Evolutionary conservation across 2,797 vertebrate species (phyloP), one percentile per base, ranked within the genome.

Genomic region (Oreochromis grahami): DNA sequence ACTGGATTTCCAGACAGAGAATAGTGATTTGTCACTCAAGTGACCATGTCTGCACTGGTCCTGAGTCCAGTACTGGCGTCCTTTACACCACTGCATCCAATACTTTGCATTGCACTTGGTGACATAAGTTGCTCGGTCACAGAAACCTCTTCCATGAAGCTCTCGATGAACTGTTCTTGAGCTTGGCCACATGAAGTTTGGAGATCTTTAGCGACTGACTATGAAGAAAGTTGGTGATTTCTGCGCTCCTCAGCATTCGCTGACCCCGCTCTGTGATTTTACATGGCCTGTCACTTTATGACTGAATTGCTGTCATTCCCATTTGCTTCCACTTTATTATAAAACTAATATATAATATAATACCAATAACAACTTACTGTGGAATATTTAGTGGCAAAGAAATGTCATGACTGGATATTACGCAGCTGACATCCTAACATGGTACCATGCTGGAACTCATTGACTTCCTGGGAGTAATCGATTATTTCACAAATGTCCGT

Each of bases 181-280:
- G 29, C 29, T 58, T 58, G 55, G 26, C 15, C 0, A 0, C 26
- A 58, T 32, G 29, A 58, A 32, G 5, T 34, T 60, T 2, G 56
- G 56, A 34, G 56, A 29, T 34, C 56, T 8, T 17, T 34, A 9
- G 5, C 3, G 6, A 60, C 29, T 60, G 58, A 60, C 58, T 34
- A 60, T n/a, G 0, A 60, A 34, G 29, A 34, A 60, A 60, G 58
- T 36, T 60, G 17, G 58, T 60, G 58, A 60, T 9, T 36, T 60
- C 56, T 60, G 56, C 3, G 0, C 0, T 60, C 17, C 1, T 60
- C 29, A 60, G 29, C 56, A 60, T 60, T n/a, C 1, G 1, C 32
- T 60, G 6, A n/a, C 2, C 3, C 9, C 19, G 29, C 56, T 60
- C 29, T 36, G 9, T 34, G 56, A n/a, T 36, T 36, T 60, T 60